Evolutionary conservation across 2,888 invertebrate genomes (phyloP).

Genomic region (Thymelicus acteon): DNA sequence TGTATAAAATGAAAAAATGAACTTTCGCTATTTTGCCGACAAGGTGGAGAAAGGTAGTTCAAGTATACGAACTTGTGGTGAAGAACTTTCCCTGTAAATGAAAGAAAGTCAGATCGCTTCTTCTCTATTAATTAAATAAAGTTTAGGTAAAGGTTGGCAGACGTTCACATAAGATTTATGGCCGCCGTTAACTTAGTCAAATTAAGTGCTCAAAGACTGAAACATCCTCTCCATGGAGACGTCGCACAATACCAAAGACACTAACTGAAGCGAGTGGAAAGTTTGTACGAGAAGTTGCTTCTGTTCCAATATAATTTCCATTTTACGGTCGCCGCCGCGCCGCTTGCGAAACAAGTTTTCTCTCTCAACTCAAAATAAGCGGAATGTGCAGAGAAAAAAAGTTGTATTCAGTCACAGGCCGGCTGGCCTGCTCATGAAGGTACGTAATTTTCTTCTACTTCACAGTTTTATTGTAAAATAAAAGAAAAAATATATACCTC

Average conservation of each 20-base stretch:
- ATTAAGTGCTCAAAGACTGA: not conserved
- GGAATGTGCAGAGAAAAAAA: not conserved
- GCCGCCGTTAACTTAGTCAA: not conserved
- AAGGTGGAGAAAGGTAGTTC: too few species aligned
- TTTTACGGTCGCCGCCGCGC: constrained; percentile 2
- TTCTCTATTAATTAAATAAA: too few species aligned
- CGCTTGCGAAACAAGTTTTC: not conserved
- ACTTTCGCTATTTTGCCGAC: too few species aligned
- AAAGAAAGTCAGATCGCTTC: too few species aligned
- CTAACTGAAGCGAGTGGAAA: too few species aligned
- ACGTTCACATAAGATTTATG: too few species aligned
- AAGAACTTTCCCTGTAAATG: too few species aligned
- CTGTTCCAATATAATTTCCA: constrained; percentile 1
- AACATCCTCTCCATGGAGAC: constrained; percentile 4
- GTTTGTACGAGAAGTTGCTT: not conserved
- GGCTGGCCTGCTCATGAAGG: not conserved
- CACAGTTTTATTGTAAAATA: not conserved
- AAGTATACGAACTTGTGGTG: too few species aligned
- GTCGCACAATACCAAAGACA: not conserved
- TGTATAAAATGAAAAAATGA: too few species aligned
- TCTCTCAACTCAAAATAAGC: not conserved
- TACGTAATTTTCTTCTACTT: not conserved
- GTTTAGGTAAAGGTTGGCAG: too few species aligned
- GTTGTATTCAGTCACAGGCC: not conserved
- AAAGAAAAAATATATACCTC: not conserved